Conservation (phyloP, 2,113 vertebrate species). For the Butastur rufipennis region DNA sequence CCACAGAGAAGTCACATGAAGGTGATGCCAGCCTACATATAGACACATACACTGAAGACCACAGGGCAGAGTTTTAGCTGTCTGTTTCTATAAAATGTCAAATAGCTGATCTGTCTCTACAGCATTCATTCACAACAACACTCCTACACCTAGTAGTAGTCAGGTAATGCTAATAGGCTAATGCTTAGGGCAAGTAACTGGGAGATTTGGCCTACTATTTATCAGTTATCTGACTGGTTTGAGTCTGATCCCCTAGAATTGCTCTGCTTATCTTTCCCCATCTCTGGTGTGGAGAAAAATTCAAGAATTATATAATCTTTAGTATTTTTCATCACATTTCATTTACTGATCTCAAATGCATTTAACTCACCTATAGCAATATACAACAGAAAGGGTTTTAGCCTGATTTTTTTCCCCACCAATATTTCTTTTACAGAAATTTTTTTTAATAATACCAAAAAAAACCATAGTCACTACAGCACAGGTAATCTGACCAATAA, state of each 20-base stretch:
- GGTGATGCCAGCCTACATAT: background rate
- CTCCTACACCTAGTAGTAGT: background rate
- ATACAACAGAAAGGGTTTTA: background rate
- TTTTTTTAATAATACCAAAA: background rate
- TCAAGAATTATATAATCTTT: background rate
- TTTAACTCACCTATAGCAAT: background rate
- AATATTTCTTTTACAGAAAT: background rate
- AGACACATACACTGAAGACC: background rate
- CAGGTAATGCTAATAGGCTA: background rate
- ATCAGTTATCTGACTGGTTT: background rate
- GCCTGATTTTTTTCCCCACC: no score
- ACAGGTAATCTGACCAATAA: background rate
- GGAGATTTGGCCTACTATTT: background rate
- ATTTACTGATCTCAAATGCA: background rate
- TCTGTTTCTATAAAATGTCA: background rate
- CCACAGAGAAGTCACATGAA: background rate
- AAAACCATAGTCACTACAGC: background rate
- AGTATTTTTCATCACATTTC: background rate
- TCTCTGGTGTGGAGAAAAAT: background rate
- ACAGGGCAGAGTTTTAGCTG: background rate
- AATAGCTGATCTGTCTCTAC: background rate
- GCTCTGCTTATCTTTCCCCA: background rate
- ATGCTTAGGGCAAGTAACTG: background rate
- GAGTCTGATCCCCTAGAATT: background rate
- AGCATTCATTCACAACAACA: background rate